Evolutionary conservation across 2,888 invertebrate species (phyloP).

Genomic region (Oscheius myriophilus): DNA sequence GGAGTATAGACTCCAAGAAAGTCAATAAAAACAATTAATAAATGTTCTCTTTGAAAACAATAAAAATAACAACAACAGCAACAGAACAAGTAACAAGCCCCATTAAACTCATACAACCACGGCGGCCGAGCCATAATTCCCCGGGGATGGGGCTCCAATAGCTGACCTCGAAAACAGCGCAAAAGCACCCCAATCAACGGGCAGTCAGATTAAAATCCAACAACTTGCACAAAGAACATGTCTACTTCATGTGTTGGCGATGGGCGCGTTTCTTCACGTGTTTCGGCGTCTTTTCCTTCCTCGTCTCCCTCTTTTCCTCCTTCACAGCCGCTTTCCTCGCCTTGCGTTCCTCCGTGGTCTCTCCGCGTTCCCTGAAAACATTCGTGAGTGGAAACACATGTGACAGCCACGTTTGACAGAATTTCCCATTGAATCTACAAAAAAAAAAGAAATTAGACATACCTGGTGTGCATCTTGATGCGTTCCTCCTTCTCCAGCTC

Average conservation of each 20-base stretch:
- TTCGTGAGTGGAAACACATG: background rate
- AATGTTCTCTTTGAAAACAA: constrained; percentile 17
- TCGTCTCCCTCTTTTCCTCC: constrained; percentile 86
- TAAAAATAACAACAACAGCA: constrained; percentile 24
- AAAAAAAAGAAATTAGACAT: constrained; percentile 3
- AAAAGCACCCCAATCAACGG: too few relatives aligned
- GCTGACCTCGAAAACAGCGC: constrained; percentile 19
- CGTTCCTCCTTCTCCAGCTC: constrained; percentile 40
- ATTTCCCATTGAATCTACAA: too few relatives aligned
- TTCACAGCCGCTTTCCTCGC: constrained; percentile 86
- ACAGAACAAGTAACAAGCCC: constrained; percentile 11
- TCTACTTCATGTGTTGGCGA: constrained; percentile 56
- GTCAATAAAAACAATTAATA: constrained; percentile 22
- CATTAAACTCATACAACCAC: constrained; percentile 5
- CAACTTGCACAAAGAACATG: constrained; percentile 5
- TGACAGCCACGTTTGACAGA: too few relatives aligned
- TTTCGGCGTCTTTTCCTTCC: constrained; percentile 89
- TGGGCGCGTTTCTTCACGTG: constrained; percentile 90
- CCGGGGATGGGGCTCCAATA: constrained; percentile 12
- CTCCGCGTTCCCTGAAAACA: constrained; percentile 38
- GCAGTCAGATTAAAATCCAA: background rate
- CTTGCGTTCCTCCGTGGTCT: constrained; percentile 55
- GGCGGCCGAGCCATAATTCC: background rate
- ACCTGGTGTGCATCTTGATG: constrained; percentile 43
- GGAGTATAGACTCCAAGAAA: background rate